These are phyloP conservation scores for Gymnosoma rotundatum DNA, from an alignment of 2,888 invertebrate species.

Conservation along the genomic window DNA sequence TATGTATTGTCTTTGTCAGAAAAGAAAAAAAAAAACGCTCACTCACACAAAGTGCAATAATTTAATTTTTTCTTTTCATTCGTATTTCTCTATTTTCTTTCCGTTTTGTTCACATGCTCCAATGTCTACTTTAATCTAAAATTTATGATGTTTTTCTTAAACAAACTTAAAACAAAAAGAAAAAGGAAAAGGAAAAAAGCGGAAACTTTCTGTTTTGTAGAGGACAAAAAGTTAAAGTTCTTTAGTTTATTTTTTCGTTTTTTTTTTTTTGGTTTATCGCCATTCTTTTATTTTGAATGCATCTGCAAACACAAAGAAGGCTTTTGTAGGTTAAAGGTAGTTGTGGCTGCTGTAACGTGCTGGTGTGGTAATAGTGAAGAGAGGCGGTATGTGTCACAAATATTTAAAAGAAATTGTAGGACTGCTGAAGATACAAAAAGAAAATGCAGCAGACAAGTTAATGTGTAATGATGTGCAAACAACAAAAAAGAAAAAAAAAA, in stretches of 20 bases:
- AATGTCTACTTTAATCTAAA: constrained; percentile 54
- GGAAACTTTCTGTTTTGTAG: constrained; percentile 24
- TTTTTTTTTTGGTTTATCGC: constrained; percentile 2
- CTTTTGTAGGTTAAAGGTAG: constrained; percentile 10
- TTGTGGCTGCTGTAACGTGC: not conserved
- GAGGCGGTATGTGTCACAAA: constrained; percentile 43
- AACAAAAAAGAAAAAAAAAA: too few species aligned
- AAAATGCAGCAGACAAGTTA: constrained; percentile 47
- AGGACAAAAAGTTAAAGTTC: constrained; percentile 38
- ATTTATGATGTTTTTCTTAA: constrained; percentile 52
- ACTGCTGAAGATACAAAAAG: constrained; percentile 1
- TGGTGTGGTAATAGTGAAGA: not conserved
- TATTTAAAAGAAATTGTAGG: constrained; percentile 50
- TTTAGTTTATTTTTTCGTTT: not conserved
- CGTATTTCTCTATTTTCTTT: constrained; percentile 33
- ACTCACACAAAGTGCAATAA: constrained; percentile 47
- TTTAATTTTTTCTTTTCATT: constrained; percentile 58
- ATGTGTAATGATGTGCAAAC: constrained; percentile 54
- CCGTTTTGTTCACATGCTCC: constrained; percentile 44
- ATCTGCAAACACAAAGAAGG: constrained; percentile 41
- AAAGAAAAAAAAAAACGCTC: constrained; percentile 2
- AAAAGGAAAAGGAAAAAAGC: not conserved
- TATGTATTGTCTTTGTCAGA: constrained; percentile 53
- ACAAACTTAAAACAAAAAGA: not conserved
- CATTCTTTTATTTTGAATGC: constrained; percentile 22